These are phyloP conservation scores for Planococcus citri DNA, from an alignment of 1,140 invertebrate species.

Conservation along the genomic window DNA sequence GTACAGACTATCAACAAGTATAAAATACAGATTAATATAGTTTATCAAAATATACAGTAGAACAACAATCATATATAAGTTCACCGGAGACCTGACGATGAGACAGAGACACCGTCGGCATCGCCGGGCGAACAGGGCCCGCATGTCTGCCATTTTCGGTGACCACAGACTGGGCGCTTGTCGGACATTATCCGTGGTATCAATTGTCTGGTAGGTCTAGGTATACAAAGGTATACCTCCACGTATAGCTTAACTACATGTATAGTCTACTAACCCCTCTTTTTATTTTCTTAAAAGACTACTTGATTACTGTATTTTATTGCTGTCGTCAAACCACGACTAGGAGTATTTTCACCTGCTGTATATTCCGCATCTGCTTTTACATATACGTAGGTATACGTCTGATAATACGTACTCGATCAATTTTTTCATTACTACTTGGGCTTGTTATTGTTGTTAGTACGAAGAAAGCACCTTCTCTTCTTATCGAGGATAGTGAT, in stretches of 20 bases:
- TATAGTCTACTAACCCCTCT: neutral
- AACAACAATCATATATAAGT: neutral
- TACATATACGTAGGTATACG: neutral
- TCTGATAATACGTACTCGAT: too few relatives aligned
- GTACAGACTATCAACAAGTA: neutral
- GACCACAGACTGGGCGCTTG: conserved; percentile 4
- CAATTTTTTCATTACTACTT: neutral
- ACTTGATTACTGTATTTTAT: conserved; percentile 5
- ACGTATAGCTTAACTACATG: too few relatives aligned
- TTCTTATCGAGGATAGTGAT: neutral
- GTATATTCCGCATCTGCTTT: neutral
- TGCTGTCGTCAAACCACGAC: conserved; percentile 5
- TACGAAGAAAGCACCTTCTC: neutral
- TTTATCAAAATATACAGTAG: neutral
- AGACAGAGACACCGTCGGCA: too few relatives aligned
- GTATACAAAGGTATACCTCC: too few relatives aligned
- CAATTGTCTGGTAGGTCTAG: neutral
- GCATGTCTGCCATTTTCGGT: neutral
- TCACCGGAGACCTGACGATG: too few relatives aligned
- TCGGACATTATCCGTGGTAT: neutral
- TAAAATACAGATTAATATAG: neutral
- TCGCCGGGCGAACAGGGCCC: neutral
- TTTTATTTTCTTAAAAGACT: neutral
- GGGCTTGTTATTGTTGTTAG: too few relatives aligned
- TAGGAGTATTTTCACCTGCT: conserved; percentile 6